Evolutionary conservation across 2,113 vertebrate species (phyloP).

Genomic region (Eulemur macaco): DNA sequence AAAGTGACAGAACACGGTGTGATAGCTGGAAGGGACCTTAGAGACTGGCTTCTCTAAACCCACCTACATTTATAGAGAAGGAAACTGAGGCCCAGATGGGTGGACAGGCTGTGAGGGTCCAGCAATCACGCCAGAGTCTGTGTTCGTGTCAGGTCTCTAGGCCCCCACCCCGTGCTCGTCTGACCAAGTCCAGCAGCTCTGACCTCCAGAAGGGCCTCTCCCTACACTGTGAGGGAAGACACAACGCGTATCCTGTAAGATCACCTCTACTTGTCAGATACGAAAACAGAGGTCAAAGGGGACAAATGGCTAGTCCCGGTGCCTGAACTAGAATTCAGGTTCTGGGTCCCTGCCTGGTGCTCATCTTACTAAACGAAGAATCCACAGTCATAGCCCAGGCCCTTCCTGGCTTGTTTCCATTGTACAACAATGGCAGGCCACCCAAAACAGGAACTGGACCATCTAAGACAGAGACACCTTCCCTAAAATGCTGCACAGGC

Average conservation of each 20-base stretch:
- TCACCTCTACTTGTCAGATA: neutral
- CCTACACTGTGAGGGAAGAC: neutral
- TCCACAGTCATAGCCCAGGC: no score
- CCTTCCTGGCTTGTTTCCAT: neutral
- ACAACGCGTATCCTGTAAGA: rapidly evolving
- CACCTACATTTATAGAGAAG: neutral
- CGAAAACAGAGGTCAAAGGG: neutral
- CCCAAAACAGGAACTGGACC: rapidly evolving
- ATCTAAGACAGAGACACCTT: rapidly evolving
- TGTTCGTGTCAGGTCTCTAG: no score
- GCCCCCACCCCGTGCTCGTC: rapidly evolving
- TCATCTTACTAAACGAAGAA: neutral
- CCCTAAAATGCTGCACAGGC: neutral
- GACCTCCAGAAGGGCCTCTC: neutral
- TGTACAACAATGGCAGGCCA: neutral
- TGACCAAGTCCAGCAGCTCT: neutral
- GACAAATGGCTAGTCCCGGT: neutral
- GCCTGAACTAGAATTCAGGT: neutral
- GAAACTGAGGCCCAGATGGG: neutral
- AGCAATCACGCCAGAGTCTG: rapidly evolving
- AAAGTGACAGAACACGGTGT: no score
- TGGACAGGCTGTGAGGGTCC: neutral
- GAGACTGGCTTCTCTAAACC: neutral
- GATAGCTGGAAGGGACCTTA: neutral
- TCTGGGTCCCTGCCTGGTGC: neutral